phyloP scores from a whole-genome alignment of 1,140 invertebrate genomes.

The Drosophila tani region DNA sequence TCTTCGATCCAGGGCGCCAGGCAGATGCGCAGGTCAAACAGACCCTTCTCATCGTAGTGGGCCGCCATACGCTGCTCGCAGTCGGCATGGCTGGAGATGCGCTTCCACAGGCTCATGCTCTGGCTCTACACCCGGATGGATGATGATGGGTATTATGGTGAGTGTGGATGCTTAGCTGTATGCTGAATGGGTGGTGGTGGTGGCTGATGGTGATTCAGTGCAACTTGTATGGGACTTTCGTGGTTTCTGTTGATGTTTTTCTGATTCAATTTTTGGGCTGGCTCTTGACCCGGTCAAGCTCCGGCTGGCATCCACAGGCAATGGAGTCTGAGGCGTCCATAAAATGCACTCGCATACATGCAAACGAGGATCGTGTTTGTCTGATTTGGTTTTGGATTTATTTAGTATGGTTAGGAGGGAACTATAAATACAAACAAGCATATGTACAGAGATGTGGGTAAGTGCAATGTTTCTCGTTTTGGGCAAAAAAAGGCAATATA shows the following conservation, averaged over 20 bases:
- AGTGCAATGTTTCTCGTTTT: conserved; percentile 20
- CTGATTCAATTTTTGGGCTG: conserved; percentile 8
- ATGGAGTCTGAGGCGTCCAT: conserved; percentile 67
- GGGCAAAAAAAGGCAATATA: background rate
- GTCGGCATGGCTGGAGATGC: conserved; percentile 76
- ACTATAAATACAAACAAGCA: conserved; percentile 50
- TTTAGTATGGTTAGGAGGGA: conserved; percentile 48
- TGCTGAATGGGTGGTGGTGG: conserved; percentile 49
- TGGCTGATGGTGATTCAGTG: conserved; percentile 33
- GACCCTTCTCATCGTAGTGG: conserved; percentile 83
- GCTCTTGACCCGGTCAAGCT: conserved; percentile 60
- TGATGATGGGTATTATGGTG: conserved; percentile 34
- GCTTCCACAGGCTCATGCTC: conserved; percentile 83
- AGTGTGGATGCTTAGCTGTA: conserved; percentile 36
- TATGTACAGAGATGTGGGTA: conserved; percentile 38
- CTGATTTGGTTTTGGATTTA: conserved; percentile 24
- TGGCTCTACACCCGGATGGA: conserved; percentile 40
- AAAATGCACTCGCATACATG: conserved; percentile 60
- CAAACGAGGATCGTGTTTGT: conserved; percentile 24
- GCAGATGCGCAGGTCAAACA: conserved; percentile 77
- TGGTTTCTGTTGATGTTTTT: conserved; percentile 13
- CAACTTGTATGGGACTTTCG: background rate
- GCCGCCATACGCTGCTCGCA: conserved; percentile 79
- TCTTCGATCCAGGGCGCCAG: conserved; percentile 84
- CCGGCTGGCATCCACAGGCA: conserved; percentile 64